Evolutionary conservation across 2,888 invertebrate species (phyloP).

Genomic region (Eupithecia centaureata): DNA sequence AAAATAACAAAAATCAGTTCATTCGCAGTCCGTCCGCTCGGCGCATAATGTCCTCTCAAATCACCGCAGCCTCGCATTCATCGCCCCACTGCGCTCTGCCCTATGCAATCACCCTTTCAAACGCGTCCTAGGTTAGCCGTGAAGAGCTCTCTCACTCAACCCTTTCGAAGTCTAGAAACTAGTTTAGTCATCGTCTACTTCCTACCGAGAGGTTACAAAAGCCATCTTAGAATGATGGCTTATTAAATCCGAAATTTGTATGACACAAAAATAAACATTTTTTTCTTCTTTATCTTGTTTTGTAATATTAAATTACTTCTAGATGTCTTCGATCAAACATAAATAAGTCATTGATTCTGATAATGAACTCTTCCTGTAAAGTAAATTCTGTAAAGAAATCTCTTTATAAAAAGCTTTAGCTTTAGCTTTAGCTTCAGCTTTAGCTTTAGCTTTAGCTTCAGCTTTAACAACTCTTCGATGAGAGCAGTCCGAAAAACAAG

Average conservation of each 20-base stretch:
- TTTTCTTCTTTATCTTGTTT: too few relatives aligned
- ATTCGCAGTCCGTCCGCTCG: constrained; percentile 24
- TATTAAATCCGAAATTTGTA: too few relatives aligned
- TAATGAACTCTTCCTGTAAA: not conserved
- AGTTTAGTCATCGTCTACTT: not conserved
- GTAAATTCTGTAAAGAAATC: not conserved
- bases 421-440: too few relatives aligned
- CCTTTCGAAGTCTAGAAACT: too few relatives aligned
- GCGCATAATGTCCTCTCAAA: constrained; percentile 36
- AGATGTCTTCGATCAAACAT: too few relatives aligned
- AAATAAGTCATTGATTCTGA: too few relatives aligned
- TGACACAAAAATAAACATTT: too few relatives aligned
- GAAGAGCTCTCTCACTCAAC: constrained; percentile 17
- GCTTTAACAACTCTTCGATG: too few relatives aligned
- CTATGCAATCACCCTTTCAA: constrained; percentile 31
- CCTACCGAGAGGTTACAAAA: not conserved
- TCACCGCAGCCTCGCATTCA: constrained; percentile 32
- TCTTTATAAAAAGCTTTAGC: too few relatives aligned
- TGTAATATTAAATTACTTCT: too few relatives aligned
- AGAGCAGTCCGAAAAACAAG: not conserved
- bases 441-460: too few relatives aligned
- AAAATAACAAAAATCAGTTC: constrained; percentile 2
- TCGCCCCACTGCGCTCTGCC: constrained; percentile 21
- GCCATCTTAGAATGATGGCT: not conserved
- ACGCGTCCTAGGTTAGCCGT: not conserved